Percentiles rank a stretch among this genome's conserved stretches.
Conservation (phyloP, 1,140 invertebrate species). For the Drosophila nigrodunni region DNA sequence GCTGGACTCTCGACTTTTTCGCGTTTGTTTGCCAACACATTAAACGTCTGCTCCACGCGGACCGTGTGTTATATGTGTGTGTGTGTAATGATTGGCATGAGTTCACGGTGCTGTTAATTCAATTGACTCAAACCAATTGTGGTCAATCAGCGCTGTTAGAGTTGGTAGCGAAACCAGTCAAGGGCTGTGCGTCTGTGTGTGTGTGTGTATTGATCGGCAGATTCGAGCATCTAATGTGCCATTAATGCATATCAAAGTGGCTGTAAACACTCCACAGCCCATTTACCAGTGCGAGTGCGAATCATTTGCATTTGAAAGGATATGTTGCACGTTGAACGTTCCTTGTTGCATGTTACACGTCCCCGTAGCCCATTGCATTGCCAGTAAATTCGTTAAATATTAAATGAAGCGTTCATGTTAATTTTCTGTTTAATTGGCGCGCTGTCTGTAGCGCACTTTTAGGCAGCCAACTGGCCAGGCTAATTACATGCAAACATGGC, state of each 20-base stretch:
- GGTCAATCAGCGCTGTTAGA: conserved; percentile 52
- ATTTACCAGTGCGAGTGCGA: conserved; percentile 51
- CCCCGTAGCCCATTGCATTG: neutral
- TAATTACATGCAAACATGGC: conserved; percentile 80
- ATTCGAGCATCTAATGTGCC: conserved; percentile 71
- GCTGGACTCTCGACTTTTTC: conserved; percentile 51
- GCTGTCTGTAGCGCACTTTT: conserved; percentile 62
- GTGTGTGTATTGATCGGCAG: conserved; percentile 50
- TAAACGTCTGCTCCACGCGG: conserved; percentile 48
- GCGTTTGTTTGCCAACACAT: conserved; percentile 73
- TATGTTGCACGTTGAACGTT: conserved; percentile 2
- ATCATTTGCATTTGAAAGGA: conserved; percentile 46
- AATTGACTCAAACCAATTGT: conserved; percentile 78
- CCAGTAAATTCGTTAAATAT: conserved; percentile 83
- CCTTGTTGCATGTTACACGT: neutral
- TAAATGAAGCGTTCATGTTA: conserved; percentile 85
- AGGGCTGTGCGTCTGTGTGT: conserved; percentile 3
- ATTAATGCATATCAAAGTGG: conserved; percentile 81
- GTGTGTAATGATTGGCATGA: neutral
- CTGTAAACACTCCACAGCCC: conserved; percentile 81
- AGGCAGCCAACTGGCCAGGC: conserved; percentile 46
- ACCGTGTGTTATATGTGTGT: neutral
- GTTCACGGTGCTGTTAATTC: conserved; percentile 60
- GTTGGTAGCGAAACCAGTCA: conserved; percentile 28
- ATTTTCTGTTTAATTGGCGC: conserved; percentile 83